Evolutionary conservation across 2,113 vertebrate species (phyloP).

Genomic region (Acanthisitta chloris): DNA sequence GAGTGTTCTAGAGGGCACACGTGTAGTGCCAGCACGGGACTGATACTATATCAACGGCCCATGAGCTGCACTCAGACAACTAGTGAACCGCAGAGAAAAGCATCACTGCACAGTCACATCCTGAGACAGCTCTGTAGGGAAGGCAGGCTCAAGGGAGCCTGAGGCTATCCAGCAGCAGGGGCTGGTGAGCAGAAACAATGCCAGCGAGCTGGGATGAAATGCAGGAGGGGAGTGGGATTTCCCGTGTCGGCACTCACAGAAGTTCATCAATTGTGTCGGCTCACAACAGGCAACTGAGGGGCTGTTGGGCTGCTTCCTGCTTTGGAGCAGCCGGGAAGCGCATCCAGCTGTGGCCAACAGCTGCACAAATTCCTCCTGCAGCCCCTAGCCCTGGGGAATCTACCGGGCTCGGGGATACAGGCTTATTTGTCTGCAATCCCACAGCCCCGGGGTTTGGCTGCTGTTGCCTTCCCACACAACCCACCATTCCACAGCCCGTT

Average conservation of each 20-base stretch:
- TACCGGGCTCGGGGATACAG: neutral
- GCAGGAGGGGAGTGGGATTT: slow-evolving; percentile 28
- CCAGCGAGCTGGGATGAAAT: neutral
- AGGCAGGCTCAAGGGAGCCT: neutral
- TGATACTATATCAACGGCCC: neutral
- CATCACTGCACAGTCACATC: neutral
- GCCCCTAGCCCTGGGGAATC: neutral
- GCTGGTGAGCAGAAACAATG: neutral
- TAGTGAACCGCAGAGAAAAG: neutral
- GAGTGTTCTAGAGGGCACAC: neutral
- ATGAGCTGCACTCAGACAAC: neutral
- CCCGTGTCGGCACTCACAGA: neutral
- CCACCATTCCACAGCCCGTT: neutral
- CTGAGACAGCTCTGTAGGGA: neutral
- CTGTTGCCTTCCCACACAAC: slow-evolving; percentile 38
- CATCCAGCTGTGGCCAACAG: slow-evolving; percentile 60
- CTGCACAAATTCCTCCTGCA: slow-evolving; percentile 41
- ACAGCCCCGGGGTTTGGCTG: neutral
- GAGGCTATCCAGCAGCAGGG: neutral
- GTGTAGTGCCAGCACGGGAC: neutral
- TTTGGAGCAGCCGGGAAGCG: neutral
- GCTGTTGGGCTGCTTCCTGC: neutral
- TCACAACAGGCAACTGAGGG: slow-evolving; percentile 19
- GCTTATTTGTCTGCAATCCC: neutral
- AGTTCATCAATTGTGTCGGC: neutral